Base-by-base conservation (phyloP, 2,113 vertebrate genomes). In the Crotalus horridus region DNA sequence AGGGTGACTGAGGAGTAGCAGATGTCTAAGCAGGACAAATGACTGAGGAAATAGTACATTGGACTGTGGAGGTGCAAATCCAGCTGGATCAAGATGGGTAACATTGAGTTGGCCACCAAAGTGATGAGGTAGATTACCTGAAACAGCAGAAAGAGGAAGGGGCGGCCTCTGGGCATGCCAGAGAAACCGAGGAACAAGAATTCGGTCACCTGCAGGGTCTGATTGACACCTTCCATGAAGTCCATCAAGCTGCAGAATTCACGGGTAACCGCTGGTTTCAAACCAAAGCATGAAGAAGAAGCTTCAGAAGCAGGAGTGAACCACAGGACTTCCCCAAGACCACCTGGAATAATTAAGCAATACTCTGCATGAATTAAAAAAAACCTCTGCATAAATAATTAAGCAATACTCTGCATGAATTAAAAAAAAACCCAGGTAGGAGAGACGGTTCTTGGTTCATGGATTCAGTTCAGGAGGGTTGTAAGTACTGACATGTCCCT, bases 41-140 rank as follows among this genome's bases (percentile, higher is more conserved):
- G 95, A 10, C 96, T 87, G 12, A 97, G 91, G 58, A 97, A 95
- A 61, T 94, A 96, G 91, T 96, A 97, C 96, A 96, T 96, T 53
- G 95, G 96, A 20, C 91, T 95, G 48, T 93, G 96, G 11, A 97
- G 92, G 0, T 2, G 90, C 15, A 90, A 58, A 6, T 95, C 92
- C 92, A 95, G 59, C 48, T 2, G 55, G 53, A 95, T 61, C 0
- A 95, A 90, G 0, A 1, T 0, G 0, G 96, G 24, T 4, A 94
- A 92, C 2, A 81, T 23, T 0, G 43, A 87, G 85, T 94, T 97
- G 2, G 94, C 95, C 89, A 94, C 86, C 81, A 97, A 8, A 0
- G 92, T 94, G 59, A 59, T 17, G 24, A 96, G 12, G 69, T 96
- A 96, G 54, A 96, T 1, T 21, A 15, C 33, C 85, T 96, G 87